These are phyloP conservation scores for Trissoscelio sp. DNA, from an alignment of 2,888 invertebrate genomes.

Conservation along the genomic window DNA sequence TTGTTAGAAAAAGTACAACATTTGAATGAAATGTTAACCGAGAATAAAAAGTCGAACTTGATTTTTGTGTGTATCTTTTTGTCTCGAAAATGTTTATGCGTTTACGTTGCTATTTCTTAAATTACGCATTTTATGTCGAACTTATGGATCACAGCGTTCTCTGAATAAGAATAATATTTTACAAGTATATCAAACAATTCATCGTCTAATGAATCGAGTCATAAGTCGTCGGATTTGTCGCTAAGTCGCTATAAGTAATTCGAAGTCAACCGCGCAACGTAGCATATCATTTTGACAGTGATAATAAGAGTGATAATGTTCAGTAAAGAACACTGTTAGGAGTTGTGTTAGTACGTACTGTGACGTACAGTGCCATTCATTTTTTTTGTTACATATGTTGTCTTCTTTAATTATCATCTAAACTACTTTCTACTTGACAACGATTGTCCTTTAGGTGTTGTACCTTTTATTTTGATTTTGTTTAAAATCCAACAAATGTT, in stretches of 20 bases:
- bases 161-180: slow-evolving; percentile 64
- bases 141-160: slow-evolving; percentile 65
- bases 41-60: slow-evolving; percentile 30
- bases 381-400: slow-evolving; percentile 8
- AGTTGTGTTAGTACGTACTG: slow-evolving; percentile 58
- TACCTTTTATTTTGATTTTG: slow-evolving; percentile 43
- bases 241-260: slow-evolving; percentile 61
- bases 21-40: not conserved
- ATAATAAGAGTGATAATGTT: slow-evolving; percentile 63
- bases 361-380: slow-evolving; percentile 61
- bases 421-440: slow-evolving; percentile 46
- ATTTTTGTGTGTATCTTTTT: no score
- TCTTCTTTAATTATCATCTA: slow-evolving; percentile 29
- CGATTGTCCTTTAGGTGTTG: slow-evolving; percentile 56
- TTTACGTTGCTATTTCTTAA: slow-evolving; percentile 46
- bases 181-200: slow-evolving; percentile 64
- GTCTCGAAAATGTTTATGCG: slow-evolving; percentile 39
- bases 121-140: slow-evolving; percentile 60
- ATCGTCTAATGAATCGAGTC: slow-evolving; percentile 52
- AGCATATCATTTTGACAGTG: slow-evolving; percentile 63
- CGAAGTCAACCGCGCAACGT: slow-evolving; percentile 59
- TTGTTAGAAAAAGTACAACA: slow-evolving; percentile 16
- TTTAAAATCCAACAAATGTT: slow-evolving; percentile 1
- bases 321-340: slow-evolving; percentile 53
- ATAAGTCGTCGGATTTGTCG: slow-evolving; percentile 53